These are phyloP conservation scores for Quadroppia sp. DNA, from an alignment of 2,888 invertebrate genomes.

Conservation along the genomic window DNA sequence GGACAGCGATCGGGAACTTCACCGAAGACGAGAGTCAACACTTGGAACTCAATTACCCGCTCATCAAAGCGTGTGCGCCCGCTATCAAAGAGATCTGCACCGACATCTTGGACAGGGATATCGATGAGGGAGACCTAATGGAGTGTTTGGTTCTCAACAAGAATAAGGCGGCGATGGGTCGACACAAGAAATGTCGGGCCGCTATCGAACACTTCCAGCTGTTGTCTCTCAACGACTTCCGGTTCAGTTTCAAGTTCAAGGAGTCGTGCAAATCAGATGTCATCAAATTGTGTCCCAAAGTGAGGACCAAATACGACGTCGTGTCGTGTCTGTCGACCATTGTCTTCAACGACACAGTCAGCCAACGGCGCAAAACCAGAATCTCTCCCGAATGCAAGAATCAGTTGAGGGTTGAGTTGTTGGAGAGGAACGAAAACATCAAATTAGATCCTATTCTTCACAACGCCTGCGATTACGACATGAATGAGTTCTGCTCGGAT, in stretches of 20 bases:
- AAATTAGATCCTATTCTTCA: constrained; percentile 67
- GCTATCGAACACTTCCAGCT: constrained; percentile 97
- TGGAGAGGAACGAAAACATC: constrained; percentile 79
- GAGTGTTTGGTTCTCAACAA: constrained; percentile 89
- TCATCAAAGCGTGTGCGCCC: constrained; percentile 73
- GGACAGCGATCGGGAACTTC: constrained; percentile 70
- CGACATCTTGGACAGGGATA: constrained; percentile 56
- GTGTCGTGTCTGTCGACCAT: constrained; percentile 83
- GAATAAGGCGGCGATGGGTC: constrained; percentile 73
- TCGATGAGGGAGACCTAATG: constrained; percentile 76
- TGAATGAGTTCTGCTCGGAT: constrained; percentile 52
- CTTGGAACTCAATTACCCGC: constrained; percentile 80
- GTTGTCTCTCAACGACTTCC: constrained; percentile 72
- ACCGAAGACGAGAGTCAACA: constrained; percentile 84
- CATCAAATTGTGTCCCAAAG: constrained; percentile 57
- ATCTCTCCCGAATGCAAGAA: constrained; percentile 84
- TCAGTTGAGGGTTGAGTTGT: constrained; percentile 81
- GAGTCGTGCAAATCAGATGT: constrained; percentile 73
- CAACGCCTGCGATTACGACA: constrained; percentile 53
- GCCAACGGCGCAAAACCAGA: constrained; percentile 63
- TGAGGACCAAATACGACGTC: constrained; percentile 61
- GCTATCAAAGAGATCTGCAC: constrained; percentile 72
- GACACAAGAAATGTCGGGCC: constrained; percentile 74
- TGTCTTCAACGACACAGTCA: constrained; percentile 74
- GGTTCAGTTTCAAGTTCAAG: constrained; percentile 90